These are phyloP conservation scores for Celastrina argiolus DNA, from an alignment of 2,888 invertebrate species.

Conservation along the genomic window DNA sequence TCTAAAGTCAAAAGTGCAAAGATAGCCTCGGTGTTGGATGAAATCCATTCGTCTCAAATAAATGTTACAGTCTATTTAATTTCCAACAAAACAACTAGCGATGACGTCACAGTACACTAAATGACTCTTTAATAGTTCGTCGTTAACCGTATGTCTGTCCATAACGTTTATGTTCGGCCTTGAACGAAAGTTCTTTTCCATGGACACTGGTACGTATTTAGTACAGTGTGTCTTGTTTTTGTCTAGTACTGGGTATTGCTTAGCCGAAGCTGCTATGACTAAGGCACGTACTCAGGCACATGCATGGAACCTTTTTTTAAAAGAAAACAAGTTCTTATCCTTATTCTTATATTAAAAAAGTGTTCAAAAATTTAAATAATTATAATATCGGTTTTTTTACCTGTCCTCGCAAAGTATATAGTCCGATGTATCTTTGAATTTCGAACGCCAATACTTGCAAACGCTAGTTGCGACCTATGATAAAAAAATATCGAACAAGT, in stretches of 20 bases:
- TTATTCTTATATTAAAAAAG: too few species aligned
- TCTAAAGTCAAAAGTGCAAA: neutral
- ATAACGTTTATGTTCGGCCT: constrained; percentile 16
- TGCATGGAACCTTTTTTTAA: too few species aligned
- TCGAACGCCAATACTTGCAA: too few species aligned
- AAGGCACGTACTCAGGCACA: too few species aligned
- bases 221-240: neutral
- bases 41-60: neutral
- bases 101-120: constrained; percentile 1
- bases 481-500: too few species aligned
- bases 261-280: neutral
- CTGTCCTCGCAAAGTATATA: too few species aligned
- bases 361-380: too few species aligned
- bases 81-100: neutral
- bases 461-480: too few species aligned
- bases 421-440: too few species aligned
- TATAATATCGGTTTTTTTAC: too few species aligned
- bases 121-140: constrained; percentile 5
- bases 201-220: neutral
- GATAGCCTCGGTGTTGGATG: neutral
- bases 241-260: neutral
- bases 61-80: constrained; percentile 1
- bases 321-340: too few species aligned
- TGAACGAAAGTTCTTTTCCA: constrained; percentile 5
- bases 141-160: neutral